These are phyloP conservation scores for Achatina immaculata DNA, from an alignment of 1,140 invertebrate species.

Conservation along the genomic window DNA sequence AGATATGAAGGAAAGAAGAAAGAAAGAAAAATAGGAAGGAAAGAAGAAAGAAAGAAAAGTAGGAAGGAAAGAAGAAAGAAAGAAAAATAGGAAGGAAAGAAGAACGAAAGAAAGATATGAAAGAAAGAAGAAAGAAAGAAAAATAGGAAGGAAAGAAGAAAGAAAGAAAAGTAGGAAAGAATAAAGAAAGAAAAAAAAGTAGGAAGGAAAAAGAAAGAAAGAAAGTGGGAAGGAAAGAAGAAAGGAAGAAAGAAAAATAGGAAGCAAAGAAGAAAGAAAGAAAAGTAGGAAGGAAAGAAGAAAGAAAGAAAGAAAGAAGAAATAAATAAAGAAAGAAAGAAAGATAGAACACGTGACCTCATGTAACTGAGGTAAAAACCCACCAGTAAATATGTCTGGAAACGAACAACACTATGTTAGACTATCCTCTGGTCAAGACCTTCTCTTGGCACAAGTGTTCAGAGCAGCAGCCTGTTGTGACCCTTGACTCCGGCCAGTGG, in stretches of 20 bases:
- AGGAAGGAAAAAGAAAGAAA: neutral
- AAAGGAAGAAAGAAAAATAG: no score
- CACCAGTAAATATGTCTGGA: no score
- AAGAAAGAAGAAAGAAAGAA: neutral
- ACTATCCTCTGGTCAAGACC: no score
- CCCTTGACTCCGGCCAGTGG: no score
- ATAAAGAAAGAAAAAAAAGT: neutral
- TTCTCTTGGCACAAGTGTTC: no score
- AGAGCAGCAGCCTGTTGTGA: no score
- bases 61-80: neutral
- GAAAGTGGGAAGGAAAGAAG: neutral
- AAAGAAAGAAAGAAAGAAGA: neutral
- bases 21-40: neutral
- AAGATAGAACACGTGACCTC: no score
- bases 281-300: neutral
- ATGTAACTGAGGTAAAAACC: no score
- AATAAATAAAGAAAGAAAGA: no score
- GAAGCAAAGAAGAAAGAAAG: neutral
- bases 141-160: neutral
- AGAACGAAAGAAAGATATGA: neutral
- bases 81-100: neutral
- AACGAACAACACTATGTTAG: no score
- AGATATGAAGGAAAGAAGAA: neutral
- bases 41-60: conserved; percentile 10
- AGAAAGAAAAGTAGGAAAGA: neutral